phyloP scores from a whole-genome alignment of 2,113 vertebrate genomes.

The Apodemus sylvaticus region DNA sequence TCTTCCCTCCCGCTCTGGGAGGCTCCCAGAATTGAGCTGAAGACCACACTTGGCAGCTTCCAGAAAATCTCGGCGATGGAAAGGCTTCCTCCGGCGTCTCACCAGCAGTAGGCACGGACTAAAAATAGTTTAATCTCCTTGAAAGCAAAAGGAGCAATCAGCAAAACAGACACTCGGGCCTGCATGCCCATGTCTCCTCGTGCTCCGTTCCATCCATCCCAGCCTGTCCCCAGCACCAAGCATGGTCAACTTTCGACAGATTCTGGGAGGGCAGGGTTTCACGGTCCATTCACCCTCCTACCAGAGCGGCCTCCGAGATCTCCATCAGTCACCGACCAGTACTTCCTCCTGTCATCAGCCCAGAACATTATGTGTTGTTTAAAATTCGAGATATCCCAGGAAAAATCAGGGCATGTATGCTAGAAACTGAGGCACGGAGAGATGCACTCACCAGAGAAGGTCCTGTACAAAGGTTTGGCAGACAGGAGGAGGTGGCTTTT shows the following conservation, averaged over 20 bases:
- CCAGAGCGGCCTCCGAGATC: neutral
- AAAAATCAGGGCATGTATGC: neutral
- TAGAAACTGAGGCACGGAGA: slow-evolving; percentile 37
- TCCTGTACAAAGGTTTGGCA: neutral
- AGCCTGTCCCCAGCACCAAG: neutral
- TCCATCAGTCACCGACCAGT: neutral
- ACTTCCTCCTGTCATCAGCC: neutral
- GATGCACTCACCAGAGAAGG: neutral
- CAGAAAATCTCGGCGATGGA: slow-evolving; percentile 84
- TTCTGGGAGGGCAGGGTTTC: neutral
- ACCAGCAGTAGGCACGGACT: slow-evolving; percentile 82
- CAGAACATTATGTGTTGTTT: neutral
- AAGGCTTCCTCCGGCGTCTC: slow-evolving; percentile 83
- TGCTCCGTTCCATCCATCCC: neutral
- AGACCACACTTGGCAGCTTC: slow-evolving; percentile 85
- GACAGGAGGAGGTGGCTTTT: neutral
- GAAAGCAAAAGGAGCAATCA: slow-evolving; percentile 84
- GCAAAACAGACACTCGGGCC: slow-evolving; percentile 72
- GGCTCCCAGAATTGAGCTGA: slow-evolving; percentile 78
- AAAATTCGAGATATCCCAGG: neutral
- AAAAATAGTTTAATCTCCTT: slow-evolving; percentile 87
- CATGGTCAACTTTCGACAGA: neutral
- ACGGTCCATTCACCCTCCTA: neutral
- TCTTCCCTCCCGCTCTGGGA: slow-evolving; percentile 43
- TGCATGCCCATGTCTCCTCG: neutral